Conservation (phyloP, 2,113 vertebrate species). For the Boleophthalmus pectinirostris region DNA sequence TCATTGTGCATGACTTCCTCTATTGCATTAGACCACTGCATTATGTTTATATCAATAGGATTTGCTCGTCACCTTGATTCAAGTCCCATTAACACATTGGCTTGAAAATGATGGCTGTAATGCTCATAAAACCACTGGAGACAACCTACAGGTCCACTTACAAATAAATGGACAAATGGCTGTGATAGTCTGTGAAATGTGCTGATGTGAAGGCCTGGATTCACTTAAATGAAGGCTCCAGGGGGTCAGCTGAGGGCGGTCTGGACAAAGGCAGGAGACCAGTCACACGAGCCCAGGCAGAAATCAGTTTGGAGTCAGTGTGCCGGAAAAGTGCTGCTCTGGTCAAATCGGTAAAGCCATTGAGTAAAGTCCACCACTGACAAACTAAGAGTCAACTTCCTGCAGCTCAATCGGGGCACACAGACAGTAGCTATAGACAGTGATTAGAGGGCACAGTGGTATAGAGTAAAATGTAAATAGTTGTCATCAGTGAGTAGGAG, state of each 20-base stretch:
- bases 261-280: conserved; percentile 2
- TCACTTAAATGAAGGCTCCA: conserved; percentile 26
- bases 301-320: conserved; percentile 23
- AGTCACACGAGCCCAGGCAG: background rate
- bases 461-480: background rate
- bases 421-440: background rate
- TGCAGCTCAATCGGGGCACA: background rate
- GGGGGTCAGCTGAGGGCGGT: background rate
- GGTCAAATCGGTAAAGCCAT: conserved; percentile 5
- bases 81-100: conserved; percentile 1
- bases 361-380: conserved; percentile 9
- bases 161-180: conserved; percentile 17
- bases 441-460: background rate
- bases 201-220: conserved; percentile 36
- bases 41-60: conserved; percentile 7
- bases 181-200: conserved; percentile 8
- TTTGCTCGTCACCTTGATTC: background rate
- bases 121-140: conserved; percentile 1
- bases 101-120: background rate
- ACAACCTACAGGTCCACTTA: background rate
- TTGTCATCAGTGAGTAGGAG: background rate
- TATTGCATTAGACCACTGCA: background rate
- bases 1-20: conserved; percentile 2
- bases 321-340: conserved; percentile 30
- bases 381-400: background rate